Base-by-base conservation (phyloP, 2,797 vertebrate species). In the Morus bassanus region DNA sequence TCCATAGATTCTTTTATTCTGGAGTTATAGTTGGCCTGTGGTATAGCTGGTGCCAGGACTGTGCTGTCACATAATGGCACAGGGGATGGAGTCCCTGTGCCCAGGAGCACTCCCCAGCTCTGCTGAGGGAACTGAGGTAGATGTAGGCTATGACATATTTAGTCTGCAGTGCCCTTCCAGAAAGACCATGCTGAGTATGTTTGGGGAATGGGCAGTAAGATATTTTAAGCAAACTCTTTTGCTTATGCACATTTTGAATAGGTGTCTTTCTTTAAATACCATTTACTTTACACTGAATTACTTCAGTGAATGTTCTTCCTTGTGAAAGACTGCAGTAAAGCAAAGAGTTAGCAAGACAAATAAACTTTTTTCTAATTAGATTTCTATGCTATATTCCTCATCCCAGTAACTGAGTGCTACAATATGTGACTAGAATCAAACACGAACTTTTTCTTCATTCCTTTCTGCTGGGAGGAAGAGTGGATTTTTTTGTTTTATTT, bases 291-390 rank as follows among this genome's bases (percentile, higher is more conserved):
- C 73, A 50, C 56, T 37, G 43, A 93, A 88, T 54, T 4, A 83
- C 64, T 94, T 87, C 39, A 60, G n/a, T 57, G 53, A 85, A 54
- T 72, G 60, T 57, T 93, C 41, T 77, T 74, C 33, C 48, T 51
- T 50, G 30, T 45, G 64, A 57, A 96, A 82, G n/a, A 60, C 31
- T 90, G 50, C 30, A 85, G 74, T 50, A 93, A 95, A 94, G 39
- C 31, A 83, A 90, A 85, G 41, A 91, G 91, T 87, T 91, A 85
- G 8, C 60, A 85, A 93, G 72, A 87, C 63, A 93, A 95, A 88
- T 59, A 88, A 94, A 93, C 28, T 80, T 67, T 41, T 5, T 90
- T 84, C 69, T 94, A 90, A 90, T 85, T 89, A 83, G 48, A 70
- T 87, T 86, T 79, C 46, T 79, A 23, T 70, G 25, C 16, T 79